A percentile compares a stretch with the other conserved stretches of the same genome.
Conservation (phyloP, 2,113 vertebrate genomes). For the Climacteris rufus region DNA sequence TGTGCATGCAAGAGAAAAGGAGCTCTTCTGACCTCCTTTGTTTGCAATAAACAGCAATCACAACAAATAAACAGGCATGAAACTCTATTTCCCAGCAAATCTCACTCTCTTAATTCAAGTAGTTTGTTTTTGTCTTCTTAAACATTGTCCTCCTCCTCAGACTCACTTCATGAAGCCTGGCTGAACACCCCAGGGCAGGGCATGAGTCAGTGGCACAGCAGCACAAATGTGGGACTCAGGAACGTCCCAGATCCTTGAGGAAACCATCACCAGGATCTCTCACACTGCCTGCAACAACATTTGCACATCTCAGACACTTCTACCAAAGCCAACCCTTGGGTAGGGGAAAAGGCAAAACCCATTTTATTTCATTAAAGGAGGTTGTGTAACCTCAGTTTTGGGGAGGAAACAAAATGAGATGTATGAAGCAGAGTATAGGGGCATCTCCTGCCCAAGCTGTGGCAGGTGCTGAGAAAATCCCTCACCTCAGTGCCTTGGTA, state of each 20-base stretch:
- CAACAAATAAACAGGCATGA: neutral
- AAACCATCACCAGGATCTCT: neutral
- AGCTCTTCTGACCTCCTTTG: neutral
- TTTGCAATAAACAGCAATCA: neutral
- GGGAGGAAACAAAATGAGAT: neutral
- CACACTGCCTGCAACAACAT: neutral
- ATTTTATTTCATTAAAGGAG: neutral
- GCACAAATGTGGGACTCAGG: neutral
- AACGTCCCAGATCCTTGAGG: neutral
- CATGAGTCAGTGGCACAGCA: neutral
- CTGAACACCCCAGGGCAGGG: neutral
- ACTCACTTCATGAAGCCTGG: neutral
- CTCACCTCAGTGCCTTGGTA: neutral
- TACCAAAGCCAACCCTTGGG: neutral
- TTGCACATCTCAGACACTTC: neutral
- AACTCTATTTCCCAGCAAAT: constrained; percentile 10
- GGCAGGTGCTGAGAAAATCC: neutral
- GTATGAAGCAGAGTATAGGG: neutral
- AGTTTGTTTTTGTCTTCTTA: neutral
- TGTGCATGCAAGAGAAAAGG: neutral
- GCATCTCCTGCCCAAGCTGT: neutral
- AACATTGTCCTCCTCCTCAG: neutral
- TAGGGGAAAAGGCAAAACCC: neutral
- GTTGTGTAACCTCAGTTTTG: neutral
- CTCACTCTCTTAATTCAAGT: neutral